Base-by-base conservation (phyloP, 1,140 invertebrate species). In the Tetramorium simillimum region DNA sequence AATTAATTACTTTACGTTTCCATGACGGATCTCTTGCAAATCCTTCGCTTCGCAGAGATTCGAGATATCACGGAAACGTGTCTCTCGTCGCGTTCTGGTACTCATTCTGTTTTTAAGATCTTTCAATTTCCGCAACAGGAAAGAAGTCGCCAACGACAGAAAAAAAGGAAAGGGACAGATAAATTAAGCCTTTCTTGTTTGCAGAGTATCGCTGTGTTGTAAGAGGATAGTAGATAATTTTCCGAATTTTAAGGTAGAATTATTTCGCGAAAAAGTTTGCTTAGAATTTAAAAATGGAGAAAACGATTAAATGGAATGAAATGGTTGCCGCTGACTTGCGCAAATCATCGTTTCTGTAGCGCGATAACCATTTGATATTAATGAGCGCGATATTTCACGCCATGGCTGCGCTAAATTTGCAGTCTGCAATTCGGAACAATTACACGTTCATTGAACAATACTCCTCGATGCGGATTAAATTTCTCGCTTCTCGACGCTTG, bases 191-290 rank as follows among this genome's bases (percentile, higher is more conserved):
- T 60, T 77, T 53, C 4, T 70, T 51, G n/a, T 70, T 67, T 0
- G 6, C 9, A 46, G 0, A 18, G n/a, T 56, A 33, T 85, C 21
- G 43, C 7, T 24, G n/a, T 53, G 43, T 67, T 40, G 49, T 12
- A 49, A 18, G 24, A 40, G 43, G 53, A 40, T n/a, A 81, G 49
- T 81, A 81, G 40, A 86, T 86, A 67, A 86, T 86, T 86, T 70
- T 80, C 10, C 16, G 16, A 81, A 43, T 6, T 21, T 70, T 70
- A 37, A 12, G 28, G 0, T 28, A 37, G 21, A 86, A 86, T 86
- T 85, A 85, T 76, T 16, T 21, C 18, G n/a, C 10, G 28, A 69
- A 69, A 69, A 28, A 33, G 21, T 58, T 37, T 21, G 33, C 12
- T 18, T 60, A 37, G 60, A 73, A 67, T 78, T 78, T 56, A 86